A percentile compares a stretch with the other conserved stretches of the same genome.
These are phyloP conservation scores for Metallyticus violacea DNA, from an alignment of 2,888 invertebrate genomes.

Conservation along the genomic window DNA sequence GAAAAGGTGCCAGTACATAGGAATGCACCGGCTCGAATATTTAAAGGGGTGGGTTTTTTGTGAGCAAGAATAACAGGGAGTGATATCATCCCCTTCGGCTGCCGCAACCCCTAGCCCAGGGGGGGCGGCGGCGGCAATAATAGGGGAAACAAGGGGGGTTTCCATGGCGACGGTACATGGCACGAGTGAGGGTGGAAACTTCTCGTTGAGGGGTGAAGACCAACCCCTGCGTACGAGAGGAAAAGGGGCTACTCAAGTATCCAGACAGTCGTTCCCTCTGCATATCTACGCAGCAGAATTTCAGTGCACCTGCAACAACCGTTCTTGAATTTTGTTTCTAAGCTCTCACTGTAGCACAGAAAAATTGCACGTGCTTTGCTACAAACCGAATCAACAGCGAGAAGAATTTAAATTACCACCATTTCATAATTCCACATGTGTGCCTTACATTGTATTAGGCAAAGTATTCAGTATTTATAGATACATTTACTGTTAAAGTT, in stretches of 20 bases:
- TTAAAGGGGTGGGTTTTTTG: background rate
- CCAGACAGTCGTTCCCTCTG: background rate
- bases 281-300: background rate
- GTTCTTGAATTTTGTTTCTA: background rate
- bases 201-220: background rate
- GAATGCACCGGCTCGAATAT: background rate
- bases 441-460: too few relatives aligned
- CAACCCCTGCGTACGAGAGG: background rate
- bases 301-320: background rate
- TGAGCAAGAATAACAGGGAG: background rate
- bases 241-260: background rate
- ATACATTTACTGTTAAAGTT: too few relatives aligned
- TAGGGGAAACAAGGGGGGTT: conserved; percentile 23
- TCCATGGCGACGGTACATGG: conserved; percentile 23
- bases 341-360: too few relatives aligned
- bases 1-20: background rate
- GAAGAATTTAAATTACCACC: too few relatives aligned
- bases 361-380: too few relatives aligned
- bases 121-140: background rate
- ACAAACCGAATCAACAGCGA: too few relatives aligned
- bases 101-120: background rate
- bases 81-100: background rate
- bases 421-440: too few relatives aligned
- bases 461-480: too few relatives aligned
- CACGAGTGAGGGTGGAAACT: conserved; percentile 12